These are phyloP conservation scores for Rutpela maculata DNA, from an alignment of 2,888 invertebrate genomes.

Conservation along the genomic window DNA sequence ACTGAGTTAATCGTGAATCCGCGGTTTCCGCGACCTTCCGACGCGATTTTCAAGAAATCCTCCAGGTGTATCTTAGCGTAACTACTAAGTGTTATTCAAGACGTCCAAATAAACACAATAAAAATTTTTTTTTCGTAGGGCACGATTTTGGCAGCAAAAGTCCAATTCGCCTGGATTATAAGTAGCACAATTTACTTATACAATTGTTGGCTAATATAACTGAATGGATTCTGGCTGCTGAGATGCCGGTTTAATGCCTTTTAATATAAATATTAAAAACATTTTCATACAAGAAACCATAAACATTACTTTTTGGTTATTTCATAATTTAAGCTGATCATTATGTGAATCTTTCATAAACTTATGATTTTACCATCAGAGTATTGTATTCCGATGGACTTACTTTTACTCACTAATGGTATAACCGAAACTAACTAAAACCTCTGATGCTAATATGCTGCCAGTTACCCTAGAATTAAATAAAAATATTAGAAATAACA, in stretches of 20 bases:
- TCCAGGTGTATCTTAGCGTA: too few species aligned
- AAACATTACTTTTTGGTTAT: not conserved
- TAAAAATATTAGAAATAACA: too few species aligned
- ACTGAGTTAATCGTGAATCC: too few species aligned
- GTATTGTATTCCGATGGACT: not conserved
- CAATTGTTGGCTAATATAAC: too few species aligned
- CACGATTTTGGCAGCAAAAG: too few species aligned
- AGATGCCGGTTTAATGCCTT: not conserved
- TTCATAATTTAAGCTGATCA: not conserved
- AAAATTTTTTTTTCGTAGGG: too few species aligned
- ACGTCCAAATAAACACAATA: too few species aligned
- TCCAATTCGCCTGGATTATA: too few species aligned
- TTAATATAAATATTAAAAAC: not conserved
- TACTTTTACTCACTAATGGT: not conserved
- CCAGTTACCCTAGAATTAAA: slow-evolving; percentile 74
- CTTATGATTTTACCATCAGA: not conserved
- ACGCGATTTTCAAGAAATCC: too few species aligned
- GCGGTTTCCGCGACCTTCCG: too few species aligned
- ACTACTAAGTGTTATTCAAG: too few species aligned
- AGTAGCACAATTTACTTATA: too few species aligned
- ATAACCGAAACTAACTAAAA: slow-evolving; percentile 60
- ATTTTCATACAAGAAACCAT: not conserved
- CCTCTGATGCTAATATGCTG: slow-evolving; percentile 66
- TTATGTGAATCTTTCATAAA: not conserved
- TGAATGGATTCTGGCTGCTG: not conserved